A percentile compares a stretch with the other conserved stretches of the same genome.
Conservation (phyloP, 2,113 vertebrate genomes). For the Pterocles gutturalis region DNA sequence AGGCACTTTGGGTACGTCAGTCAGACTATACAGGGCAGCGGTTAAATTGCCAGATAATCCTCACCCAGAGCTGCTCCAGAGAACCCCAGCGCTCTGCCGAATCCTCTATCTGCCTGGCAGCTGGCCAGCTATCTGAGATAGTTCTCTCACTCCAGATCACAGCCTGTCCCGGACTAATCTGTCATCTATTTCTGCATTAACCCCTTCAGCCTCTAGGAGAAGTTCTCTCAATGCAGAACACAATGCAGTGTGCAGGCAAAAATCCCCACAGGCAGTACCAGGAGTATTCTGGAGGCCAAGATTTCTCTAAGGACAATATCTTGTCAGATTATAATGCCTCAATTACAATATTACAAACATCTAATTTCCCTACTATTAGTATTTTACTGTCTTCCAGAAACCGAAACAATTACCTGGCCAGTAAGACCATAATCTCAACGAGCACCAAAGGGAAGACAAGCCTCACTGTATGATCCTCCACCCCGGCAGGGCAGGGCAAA, state of each 20-base stretch:
- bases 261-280: neutral
- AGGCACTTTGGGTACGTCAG: neutral
- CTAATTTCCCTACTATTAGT: neutral
- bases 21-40: neutral
- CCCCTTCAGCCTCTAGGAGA: neutral
- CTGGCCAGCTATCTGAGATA: constrained; percentile 33
- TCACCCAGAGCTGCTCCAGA: constrained; percentile 15
- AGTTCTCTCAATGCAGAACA: neutral
- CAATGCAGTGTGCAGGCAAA: accelerated
- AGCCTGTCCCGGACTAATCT: constrained; percentile 25
- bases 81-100: neutral
- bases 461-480: neutral
- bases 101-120: neutral
- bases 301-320: neutral
- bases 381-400: neutral
- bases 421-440: neutral
- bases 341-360: neutral
- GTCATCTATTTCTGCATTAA: constrained; percentile 42
- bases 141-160: constrained; percentile 41
- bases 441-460: neutral
- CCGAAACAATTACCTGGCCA: neutral
- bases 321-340: neutral
- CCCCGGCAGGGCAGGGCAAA: neutral
- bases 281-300: neutral
- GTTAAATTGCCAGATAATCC: constrained; percentile 20